Conservation (phyloP, 2,113 vertebrate genomes). For the Pomatostomus ruficeps region DNA sequence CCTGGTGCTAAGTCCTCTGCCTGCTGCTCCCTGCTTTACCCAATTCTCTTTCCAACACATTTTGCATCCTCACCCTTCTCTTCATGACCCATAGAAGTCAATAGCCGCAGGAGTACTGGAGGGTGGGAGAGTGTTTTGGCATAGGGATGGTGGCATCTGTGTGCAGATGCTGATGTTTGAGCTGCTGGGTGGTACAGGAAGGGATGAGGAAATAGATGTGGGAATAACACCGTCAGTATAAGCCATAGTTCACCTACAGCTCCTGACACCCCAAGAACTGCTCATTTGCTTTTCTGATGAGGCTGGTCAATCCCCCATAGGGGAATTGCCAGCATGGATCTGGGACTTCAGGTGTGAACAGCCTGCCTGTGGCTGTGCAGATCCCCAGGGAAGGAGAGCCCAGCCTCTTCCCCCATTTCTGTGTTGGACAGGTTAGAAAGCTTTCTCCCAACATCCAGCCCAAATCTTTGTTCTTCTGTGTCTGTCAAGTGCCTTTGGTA, state of each 20-base stretch:
- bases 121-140: not conserved
- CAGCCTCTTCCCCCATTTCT: accelerated
- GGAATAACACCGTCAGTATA: accelerated
- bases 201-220: accelerated
- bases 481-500: constrained; percentile 46
- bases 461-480: not conserved
- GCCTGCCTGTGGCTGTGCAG: not conserved
- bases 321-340: accelerated
- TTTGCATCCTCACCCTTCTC: not conserved
- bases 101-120: accelerated
- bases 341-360: not conserved
- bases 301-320: not conserved
- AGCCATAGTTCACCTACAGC: not conserved
- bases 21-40: not conserved
- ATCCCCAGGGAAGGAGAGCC: accelerated
- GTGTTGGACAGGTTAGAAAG: not conserved
- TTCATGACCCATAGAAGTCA: not conserved
- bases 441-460: not conserved
- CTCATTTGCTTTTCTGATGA: not conserved
- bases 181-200: not conserved
- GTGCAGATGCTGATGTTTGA: not conserved
- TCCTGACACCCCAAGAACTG: not conserved
- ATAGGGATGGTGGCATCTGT: not conserved
- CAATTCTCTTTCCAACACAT: not conserved
- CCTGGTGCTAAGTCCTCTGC: not conserved